These are phyloP conservation scores for Hoplostethus mediterraneus DNA, from an alignment of 2,797 vertebrate species.

Conservation along the genomic window DNA sequence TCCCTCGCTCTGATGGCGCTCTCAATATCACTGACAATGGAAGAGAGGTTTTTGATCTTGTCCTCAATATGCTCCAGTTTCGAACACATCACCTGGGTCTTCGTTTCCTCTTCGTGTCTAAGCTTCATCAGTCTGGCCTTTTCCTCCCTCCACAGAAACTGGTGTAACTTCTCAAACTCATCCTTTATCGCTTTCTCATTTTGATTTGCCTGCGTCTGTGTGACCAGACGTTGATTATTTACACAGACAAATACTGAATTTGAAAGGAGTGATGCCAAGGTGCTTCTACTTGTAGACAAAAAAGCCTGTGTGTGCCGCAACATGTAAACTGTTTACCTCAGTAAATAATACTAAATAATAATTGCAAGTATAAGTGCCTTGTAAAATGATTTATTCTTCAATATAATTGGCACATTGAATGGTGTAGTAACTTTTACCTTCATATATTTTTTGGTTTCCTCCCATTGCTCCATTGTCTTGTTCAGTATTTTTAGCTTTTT, in stretches of 20 bases:
- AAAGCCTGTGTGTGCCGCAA: background rate
- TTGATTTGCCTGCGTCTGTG: slow-evolving; percentile 70
- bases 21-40: slow-evolving; percentile 58
- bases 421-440: slow-evolving; percentile 59
- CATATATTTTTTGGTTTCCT: slow-evolving; percentile 69
- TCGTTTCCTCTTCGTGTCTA: slow-evolving; percentile 69
- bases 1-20: slow-evolving; percentile 45
- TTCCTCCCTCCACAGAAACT: slow-evolving; percentile 76
- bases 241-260: background rate
- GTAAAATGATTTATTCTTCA: no score
- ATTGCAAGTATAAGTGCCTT: no score
- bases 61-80: slow-evolving; percentile 69
- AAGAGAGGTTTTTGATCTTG: slow-evolving; percentile 59
- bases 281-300: no score
- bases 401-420: no score
- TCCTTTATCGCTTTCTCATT: slow-evolving; percentile 64
- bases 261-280: no score
- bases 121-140: slow-evolving; percentile 55
- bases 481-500: slow-evolving; percentile 65
- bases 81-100: slow-evolving; percentile 62
- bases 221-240: slow-evolving; percentile 6
- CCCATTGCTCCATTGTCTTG: slow-evolving; percentile 69
- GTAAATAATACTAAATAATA: background rate
- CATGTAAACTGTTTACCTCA: background rate
- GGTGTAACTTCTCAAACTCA: slow-evolving; percentile 75